Evolutionary conservation across 2,888 invertebrate species (phyloP).

Genomic region (Amblyjoppa fuscipennis): DNA sequence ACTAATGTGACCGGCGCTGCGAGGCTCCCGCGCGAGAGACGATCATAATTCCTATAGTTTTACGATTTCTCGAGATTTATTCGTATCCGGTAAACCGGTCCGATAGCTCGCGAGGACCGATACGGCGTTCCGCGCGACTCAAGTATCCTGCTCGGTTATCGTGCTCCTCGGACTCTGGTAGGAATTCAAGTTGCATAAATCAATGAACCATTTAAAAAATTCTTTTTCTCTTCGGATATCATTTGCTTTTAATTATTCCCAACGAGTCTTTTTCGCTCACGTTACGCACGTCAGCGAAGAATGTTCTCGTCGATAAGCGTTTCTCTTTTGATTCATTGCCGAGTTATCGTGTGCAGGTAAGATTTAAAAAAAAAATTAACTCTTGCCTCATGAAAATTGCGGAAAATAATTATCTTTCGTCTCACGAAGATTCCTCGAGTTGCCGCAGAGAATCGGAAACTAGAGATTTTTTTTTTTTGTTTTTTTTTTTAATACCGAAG

Average conservation of each 20-base stretch:
- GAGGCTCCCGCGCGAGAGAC: slow-evolving; percentile 15
- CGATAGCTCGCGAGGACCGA: slow-evolving; percentile 21
- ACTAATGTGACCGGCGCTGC: slow-evolving; percentile 35
- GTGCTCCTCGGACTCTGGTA: background rate
- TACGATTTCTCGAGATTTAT: slow-evolving; percentile 61
- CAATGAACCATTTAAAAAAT: slow-evolving; percentile 27
- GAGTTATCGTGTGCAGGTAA: background rate
- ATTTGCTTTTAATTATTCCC: background rate
- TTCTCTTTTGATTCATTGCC: slow-evolving; percentile 23
- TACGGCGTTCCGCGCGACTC: background rate
- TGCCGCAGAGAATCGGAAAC: background rate
- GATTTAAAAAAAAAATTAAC: background rate
- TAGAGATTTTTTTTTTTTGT: background rate
- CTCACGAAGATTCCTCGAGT: background rate
- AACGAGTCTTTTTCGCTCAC: slow-evolving; percentile 10
- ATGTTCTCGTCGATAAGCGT: background rate
- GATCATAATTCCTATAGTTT: slow-evolving; percentile 63
- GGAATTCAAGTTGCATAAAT: slow-evolving; percentile 37
- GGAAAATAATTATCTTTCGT: slow-evolving; percentile 25
- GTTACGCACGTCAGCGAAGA: slow-evolving; percentile 7
- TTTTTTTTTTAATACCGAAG: slow-evolving; percentile 2
- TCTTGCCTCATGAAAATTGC: slow-evolving; percentile 4
- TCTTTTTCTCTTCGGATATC: background rate
- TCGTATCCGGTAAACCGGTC: slow-evolving; percentile 63
- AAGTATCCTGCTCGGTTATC: background rate